Evolutionary conservation across 2,888 invertebrate genomes (phyloP), one percentile per base, ranked within the genome.

Genomic region (Unio delphinus): DNA sequence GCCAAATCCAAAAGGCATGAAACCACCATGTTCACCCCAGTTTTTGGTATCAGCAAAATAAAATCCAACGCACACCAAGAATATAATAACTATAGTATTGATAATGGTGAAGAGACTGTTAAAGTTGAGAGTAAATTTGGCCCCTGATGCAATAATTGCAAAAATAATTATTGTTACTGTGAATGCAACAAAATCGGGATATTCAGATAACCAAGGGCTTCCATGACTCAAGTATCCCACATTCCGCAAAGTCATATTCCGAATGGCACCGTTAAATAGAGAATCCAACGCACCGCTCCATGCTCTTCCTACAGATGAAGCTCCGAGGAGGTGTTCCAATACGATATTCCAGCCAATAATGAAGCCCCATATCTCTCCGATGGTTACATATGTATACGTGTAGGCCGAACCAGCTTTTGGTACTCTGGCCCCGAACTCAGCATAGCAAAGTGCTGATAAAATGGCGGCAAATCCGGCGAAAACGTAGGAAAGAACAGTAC

Each of bases 281-380:
- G 88, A 85, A 79, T 91, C 91, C n/a, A 91, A 71, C 34, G 90
- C 90, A 15, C 87, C 89, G 75, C 90, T 90, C 86, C 90, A 91
- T 4, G 90, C 90, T 62, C 90, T 82, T 5, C 90, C 91, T 0
- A 97, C 97, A 18, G 90, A 90, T 20, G 89, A 87, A 20, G 84
- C 87, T 61, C 90, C 90, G 63, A 91, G 86, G 34, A 90, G 84
- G 78, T 90, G 89, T 80, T 90, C 91, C 64, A 88, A 73, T 82
- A 96, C 95, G 62, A 88, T 92, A 89, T 96, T 96, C 96, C 97
- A 97, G 28, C 97, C 97, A 80, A 96, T 95, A 62, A 89, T 74
- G 88, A 96, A 97, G 0, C 96, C 97, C 69, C 95, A 93, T 85
- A 96, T 94, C 91, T 97, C 97, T 1, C 97, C 97, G 72, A 97